phyloP scores from a whole-genome alignment of 2,888 invertebrate species.

The Drosophila sordidula region DNA sequence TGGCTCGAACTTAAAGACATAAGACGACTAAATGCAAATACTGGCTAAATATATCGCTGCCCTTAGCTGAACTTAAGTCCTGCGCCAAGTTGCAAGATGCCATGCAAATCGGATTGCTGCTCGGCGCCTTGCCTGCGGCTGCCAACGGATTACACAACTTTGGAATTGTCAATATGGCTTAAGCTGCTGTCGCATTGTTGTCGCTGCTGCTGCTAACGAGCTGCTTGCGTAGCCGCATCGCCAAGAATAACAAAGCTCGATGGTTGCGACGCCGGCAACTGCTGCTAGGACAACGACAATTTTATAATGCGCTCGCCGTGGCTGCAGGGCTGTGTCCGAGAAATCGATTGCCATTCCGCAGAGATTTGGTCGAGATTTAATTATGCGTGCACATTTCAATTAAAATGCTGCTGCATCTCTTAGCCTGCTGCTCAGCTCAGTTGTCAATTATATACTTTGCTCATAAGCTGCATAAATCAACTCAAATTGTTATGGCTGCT shows the following conservation, averaged over 20 bases:
- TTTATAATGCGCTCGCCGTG: slow-evolving; percentile 44
- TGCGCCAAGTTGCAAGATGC: slow-evolving; percentile 35
- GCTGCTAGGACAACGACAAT: slow-evolving; percentile 40
- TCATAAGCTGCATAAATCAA: slow-evolving; percentile 63
- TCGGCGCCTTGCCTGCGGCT: slow-evolving; percentile 11
- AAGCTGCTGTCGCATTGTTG: slow-evolving; percentile 58
- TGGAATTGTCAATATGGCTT: slow-evolving; percentile 60
- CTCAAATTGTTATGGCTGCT: slow-evolving; percentile 58
- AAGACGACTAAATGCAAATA: slow-evolving; percentile 74
- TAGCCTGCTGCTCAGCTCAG: slow-evolving; percentile 39
- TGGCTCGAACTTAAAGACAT: slow-evolving; percentile 60
- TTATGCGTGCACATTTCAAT: slow-evolving; percentile 74
- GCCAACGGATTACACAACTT: slow-evolving; percentile 57
- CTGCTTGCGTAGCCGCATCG: slow-evolving; percentile 64
- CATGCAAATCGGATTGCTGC: slow-evolving; percentile 60
- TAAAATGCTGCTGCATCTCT: slow-evolving; percentile 30
- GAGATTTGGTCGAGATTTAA: slow-evolving; percentile 59
- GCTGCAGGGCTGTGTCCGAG: slow-evolving; percentile 16
- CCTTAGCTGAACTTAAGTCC: slow-evolving; percentile 38
- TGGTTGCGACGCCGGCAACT: slow-evolving; percentile 3
- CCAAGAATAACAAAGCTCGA: slow-evolving; percentile 70
- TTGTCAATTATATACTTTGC: slow-evolving; percentile 43
- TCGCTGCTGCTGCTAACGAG: slow-evolving; percentile 51
- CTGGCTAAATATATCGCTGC: slow-evolving; percentile 69
- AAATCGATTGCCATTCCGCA: slow-evolving; percentile 56